Conservation (phyloP, 2,113 vertebrate species). For the Aptenodytes patagonicus region DNA sequence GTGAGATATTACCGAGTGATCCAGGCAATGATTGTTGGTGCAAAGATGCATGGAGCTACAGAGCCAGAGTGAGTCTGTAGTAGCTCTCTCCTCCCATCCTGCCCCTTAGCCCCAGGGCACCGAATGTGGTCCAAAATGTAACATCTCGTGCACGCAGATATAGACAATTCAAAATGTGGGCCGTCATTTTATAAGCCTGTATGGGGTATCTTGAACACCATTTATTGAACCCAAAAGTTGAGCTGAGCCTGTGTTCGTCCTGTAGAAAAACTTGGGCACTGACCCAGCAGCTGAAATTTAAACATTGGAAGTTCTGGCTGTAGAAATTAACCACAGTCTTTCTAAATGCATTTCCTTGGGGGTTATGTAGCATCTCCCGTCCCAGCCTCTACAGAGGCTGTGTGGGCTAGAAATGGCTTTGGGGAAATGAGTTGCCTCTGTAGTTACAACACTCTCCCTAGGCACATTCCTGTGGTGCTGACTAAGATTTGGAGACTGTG, state of each 20-base stretch:
- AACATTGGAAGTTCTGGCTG: neutral
- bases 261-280: neutral
- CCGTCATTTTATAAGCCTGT: neutral
- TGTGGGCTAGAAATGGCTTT: neutral
- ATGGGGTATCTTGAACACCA: neutral
- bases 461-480: neutral
- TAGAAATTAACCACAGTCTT: neutral
- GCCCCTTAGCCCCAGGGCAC: neutral
- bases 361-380: neutral
- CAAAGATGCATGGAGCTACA: neutral
- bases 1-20: neutral
- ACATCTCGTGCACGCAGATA: neutral
- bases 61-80: neutral
- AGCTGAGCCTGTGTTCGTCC: neutral
- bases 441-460: neutral
- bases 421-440: neutral
- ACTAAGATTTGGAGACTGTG: neutral
- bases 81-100: neutral
- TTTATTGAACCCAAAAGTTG: neutral
- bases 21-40: neutral
- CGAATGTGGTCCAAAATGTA: accelerated
- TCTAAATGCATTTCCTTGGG: neutral
- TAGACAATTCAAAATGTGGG: neutral
- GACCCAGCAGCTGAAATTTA: neutral
- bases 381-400: neutral